Base-by-base conservation (phyloP, 2,888 invertebrate genomes). In the Caenorhabditis doughertyi region DNA sequence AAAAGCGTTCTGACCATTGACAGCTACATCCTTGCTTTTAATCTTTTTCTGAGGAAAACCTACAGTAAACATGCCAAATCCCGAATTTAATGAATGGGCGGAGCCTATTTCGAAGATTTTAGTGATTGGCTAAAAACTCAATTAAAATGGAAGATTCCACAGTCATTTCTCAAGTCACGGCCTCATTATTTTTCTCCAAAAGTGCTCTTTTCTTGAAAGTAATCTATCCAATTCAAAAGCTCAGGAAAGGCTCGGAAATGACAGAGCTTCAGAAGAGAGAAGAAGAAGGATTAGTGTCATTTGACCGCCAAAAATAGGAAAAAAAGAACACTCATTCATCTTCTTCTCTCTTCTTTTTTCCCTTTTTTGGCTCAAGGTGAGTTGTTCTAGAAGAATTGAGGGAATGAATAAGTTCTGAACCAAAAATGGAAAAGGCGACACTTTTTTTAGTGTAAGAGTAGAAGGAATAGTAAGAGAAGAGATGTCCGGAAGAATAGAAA, bases 261-360 rank as follows among this genome's bases (percentile, higher is more conserved):
- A 65, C 74, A 74, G 74, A 65, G 65, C 29, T 51, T 27, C 16
- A 5, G 35, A 49, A 51, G 29, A 51, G n/a, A 53, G 64, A 73
- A 65, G 64, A 65, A 65, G 74, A 74, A 74, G 65, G 65, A 74
- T 73, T 73, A 73, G 72, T 64, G 62, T 73, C 53, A 42, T 29
- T 62, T 39, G 64, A 73, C 51, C 35, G 51, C 35, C 58, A 35
- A 58, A 56, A 60, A 71, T 56, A 70, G 42, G 42, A 35, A 47
- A 32, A 58, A 58, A 47, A 47, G 72, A 73, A 73, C 72, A 55
- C 53, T 62, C 62, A 73, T 73, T 73, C 72, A 64, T 73, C 62
- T 62, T 73, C 53, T 55, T 73, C 65, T 65, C 32, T 16, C 29
- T 62, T 47, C 21, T 44, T 18, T 27, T 18, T 3, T 39, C n/a